phyloP scores from a whole-genome alignment of 1,140 invertebrate species.

The Philaenus spumarius region DNA sequence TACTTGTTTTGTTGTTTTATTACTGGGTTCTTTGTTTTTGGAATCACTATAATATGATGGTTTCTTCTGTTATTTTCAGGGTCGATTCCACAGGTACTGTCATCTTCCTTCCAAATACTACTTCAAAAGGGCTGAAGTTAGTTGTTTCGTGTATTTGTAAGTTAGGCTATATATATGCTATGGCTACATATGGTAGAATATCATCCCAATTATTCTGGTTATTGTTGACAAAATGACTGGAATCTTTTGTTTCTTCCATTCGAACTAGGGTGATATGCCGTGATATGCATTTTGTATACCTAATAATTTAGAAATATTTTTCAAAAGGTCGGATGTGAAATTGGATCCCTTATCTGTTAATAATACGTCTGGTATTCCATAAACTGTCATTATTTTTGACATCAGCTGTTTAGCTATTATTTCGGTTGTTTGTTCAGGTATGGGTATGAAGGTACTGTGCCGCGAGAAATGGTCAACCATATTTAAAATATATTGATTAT shows the following conservation, averaged over 20 bases:
- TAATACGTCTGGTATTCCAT: background rate
- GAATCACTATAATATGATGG: too few species aligned
- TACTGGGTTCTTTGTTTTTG: too few species aligned
- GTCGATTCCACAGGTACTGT: background rate
- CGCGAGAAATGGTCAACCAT: background rate
- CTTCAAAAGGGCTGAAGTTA: too few species aligned
- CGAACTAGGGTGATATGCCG: background rate
- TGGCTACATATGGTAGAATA: too few species aligned
- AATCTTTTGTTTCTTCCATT: too few species aligned
- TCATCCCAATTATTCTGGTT: background rate
- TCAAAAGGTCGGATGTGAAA: background rate
- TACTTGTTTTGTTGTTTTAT: too few species aligned
- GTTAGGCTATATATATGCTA: too few species aligned
- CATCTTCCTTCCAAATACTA: background rate
- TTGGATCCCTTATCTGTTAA: too few species aligned
- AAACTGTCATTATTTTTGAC: background rate
- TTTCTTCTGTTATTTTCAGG: background rate
- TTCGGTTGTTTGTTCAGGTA: background rate
- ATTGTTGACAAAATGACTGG: background rate
- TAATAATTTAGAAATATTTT: background rate
- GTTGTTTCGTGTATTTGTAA: too few species aligned
- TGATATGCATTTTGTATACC: background rate
- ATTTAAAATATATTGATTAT: background rate
- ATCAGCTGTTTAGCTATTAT: background rate
- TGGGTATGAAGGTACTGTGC: background rate